Evolutionary conservation across 1,140 invertebrate genomes (phyloP), one percentile per base, ranked within the genome.

Genomic region (Plutomurus gul): DNA sequence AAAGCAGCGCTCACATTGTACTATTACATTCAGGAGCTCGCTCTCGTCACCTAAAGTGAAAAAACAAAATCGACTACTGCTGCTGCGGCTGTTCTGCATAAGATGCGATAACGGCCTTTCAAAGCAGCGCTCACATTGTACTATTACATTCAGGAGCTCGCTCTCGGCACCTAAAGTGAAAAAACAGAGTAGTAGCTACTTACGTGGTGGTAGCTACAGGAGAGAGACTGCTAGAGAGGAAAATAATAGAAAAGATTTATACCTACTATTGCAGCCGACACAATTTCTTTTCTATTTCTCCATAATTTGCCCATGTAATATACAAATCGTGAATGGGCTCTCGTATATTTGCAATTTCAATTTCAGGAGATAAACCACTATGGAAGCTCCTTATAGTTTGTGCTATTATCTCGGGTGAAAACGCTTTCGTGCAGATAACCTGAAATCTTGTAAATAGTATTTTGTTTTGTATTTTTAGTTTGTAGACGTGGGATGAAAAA

Each of bases 341-440:
- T 43, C n/a, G 11, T 43, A 60, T 25, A 33, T 65, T 65, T 65
- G 56, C 56, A 65, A 65, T 65, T 65, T 65, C 56, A 65, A 65
- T 65, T 65, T 65, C 56, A 10, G 56, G 0, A 65, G 56, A 65
- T 36, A 65, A 43, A 43, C 2, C n/a, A 43, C 39, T n/a, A 43
- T 43, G 2, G 11, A 43, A 10, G 36, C 27, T 65, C 30, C 56
- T 30, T 65, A n/a, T 3, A 65, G 27, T 30, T 25, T 65, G 25
- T n/a, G n/a, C n/a, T n/a, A n/a, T 33, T 65, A 65, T 65, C 56
- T 1, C 10, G n/a, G n/a, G 2, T 18, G 43, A 8, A 18, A 16
- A 18, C 1, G 13, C 43, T 16, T 47, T 33, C 5, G 7, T 65
- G 4, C 33, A 11, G 30, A 16, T 51, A 65, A 10, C n/a, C n/a